phyloP scores from a whole-genome alignment of 2,797 vertebrate genomes.

The Notoglanidium macrostoma region DNA sequence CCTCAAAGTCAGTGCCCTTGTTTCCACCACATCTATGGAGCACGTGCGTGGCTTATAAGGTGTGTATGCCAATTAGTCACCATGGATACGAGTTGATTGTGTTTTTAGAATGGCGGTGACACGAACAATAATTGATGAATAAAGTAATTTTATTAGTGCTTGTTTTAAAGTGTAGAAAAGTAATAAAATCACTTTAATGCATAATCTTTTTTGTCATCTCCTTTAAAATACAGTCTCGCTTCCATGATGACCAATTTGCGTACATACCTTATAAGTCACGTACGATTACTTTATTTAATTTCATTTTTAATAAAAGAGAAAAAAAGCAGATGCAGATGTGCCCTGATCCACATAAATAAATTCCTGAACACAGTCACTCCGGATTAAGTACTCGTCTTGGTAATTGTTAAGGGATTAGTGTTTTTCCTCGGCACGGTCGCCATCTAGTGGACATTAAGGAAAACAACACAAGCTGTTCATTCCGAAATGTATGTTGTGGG shows the following conservation, averaged over 20 bases:
- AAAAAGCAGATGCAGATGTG: too few relatives aligned
- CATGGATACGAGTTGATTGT: background rate
- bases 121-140: background rate
- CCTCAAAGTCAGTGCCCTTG: background rate
- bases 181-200: background rate
- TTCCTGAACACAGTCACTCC: background rate
- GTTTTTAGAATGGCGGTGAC: background rate
- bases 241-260: background rate
- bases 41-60: background rate
- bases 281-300: background rate
- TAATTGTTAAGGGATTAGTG: background rate
- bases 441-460: slow-evolving; percentile 23
- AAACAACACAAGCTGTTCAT: background rate
- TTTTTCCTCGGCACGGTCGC: background rate
- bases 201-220: background rate
- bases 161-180: background rate
- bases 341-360: background rate
- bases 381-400: background rate
- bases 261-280: background rate
- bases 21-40: background rate
- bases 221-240: background rate
- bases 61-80: background rate
- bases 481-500: background rate
- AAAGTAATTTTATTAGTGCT: background rate
- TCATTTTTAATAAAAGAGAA: background rate